Percentiles rank a stretch among this genome's conserved stretches.
These are phyloP conservation scores for Agapornis roseicollis DNA, from an alignment of 2,113 vertebrate species.

Conservation along the genomic window DNA sequence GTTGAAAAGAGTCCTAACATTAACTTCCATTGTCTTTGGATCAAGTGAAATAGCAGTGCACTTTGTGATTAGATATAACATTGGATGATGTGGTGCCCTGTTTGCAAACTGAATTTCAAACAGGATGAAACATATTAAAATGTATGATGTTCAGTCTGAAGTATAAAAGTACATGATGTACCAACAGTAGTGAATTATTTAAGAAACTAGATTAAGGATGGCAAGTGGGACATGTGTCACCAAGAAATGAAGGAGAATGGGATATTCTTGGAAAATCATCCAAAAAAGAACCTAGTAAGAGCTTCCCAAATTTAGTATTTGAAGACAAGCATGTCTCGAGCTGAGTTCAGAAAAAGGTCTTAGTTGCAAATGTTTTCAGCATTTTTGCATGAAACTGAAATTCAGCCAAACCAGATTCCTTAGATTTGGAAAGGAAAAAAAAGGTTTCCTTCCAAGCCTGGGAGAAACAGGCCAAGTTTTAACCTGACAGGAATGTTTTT, in stretches of 20 bases:
- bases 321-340: conserved; percentile 33
- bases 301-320: not conserved
- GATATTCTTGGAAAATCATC: not conserved
- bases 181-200: not conserved
- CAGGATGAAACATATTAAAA: not conserved
- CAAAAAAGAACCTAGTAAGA: not conserved
- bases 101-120: not conserved
- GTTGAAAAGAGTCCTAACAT: not conserved
- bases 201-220: not conserved
- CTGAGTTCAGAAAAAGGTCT: conserved; percentile 51
- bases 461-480: conserved; percentile 37
- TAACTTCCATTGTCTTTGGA: not conserved
- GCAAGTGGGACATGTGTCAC: not conserved
- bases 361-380: conserved; percentile 31
- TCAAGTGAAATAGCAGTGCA: not conserved
- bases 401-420: conserved; percentile 54
- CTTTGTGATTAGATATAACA: not conserved
- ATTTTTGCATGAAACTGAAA: conserved; percentile 33
- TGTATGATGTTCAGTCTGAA: not conserved
- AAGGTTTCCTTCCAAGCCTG: not conserved
- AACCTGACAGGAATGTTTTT: not conserved
- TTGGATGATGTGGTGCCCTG: not conserved
- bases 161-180: not conserved
- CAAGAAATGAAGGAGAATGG: not conserved
- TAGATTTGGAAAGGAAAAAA: not conserved